A percentile compares a stretch with the other conserved stretches of the same genome.
Evolutionary conservation across 2,113 vertebrate species (phyloP).

Genomic region (Athene cunicularia): DNA sequence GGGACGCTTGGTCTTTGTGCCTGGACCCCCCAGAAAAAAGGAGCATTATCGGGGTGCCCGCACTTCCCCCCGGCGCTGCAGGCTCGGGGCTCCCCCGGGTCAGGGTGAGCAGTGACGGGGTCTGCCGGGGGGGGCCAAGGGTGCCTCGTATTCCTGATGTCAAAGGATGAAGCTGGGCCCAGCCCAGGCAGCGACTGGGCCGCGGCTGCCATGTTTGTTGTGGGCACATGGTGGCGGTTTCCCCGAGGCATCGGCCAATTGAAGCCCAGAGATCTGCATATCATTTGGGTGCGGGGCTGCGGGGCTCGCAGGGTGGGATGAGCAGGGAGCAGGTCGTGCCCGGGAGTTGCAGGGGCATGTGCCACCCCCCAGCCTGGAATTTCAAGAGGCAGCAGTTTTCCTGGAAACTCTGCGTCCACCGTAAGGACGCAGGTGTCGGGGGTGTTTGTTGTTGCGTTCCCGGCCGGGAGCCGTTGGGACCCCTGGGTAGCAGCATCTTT

Average conservation of each 20-base stretch:
- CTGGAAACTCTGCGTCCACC: not conserved
- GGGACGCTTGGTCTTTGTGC: not conserved
- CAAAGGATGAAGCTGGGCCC: not conserved
- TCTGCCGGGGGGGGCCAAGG: not conserved
- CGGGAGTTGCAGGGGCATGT: rapidly evolving
- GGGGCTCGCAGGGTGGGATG: not conserved
- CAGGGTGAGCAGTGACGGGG: rapidly evolving
- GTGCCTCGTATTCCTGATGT: rapidly evolving
- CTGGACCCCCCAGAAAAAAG: too few species aligned
- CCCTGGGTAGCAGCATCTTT: conserved; percentile 51
- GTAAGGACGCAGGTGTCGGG: not conserved
- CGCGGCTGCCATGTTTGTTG: not conserved
- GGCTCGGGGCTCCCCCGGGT: rapidly evolving
- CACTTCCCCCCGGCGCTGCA: rapidly evolving
- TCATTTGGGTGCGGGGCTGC: not conserved
- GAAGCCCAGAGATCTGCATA: not conserved
- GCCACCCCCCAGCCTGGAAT: rapidly evolving
- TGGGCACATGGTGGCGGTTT: not conserved
- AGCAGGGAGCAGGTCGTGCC: rapidly evolving
- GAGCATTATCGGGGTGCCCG: rapidly evolving
- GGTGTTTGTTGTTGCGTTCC: not conserved
- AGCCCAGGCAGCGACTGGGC: not conserved
- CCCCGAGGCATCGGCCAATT: not conserved
- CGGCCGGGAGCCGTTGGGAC: not conserved
- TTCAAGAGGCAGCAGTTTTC: not conserved